Evolutionary conservation across 1,140 invertebrate species (phyloP), one percentile per base, ranked within the genome.

Genomic region (Diachasma alloeum): DNA sequence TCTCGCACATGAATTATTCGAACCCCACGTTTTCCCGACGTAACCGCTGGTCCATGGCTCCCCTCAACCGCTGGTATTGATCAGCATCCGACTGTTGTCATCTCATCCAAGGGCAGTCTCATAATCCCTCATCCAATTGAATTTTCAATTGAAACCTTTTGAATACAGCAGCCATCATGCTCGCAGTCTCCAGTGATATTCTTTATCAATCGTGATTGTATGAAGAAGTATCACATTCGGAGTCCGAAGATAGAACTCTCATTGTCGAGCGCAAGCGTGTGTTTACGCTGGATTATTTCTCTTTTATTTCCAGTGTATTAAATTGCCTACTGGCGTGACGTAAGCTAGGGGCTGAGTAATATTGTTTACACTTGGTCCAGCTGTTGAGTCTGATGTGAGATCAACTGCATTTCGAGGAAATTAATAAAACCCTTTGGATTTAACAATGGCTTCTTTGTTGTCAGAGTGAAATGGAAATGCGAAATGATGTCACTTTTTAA

Each of bases 11-110:
- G 59, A 63, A 31, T 15, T 56, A 56, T 8, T 56, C 10, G 4
- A 31, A 13, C n/a, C 19, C 19, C 53, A 22, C 53, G 53, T 59
- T 19, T 22, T 17, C 17, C 13, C 53, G 24, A 10, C 8, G 59
- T 26, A 44, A 53, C 9, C n/a, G 13, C 67, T 75, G 80, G 77
- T 83, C 74, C 79, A 81, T 56, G 15, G 24, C 70, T 13, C 42
- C 44, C 26, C 48, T 56, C 46, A 1, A 0, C 15, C 31, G 3
- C 19, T 42, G 22, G 80, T 84, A 86, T 86, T 83, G 84, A 86
- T 85, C 83, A 81, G 48, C 53, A 22, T 53, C 76, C 78, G 79
- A 68, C 36, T 68, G 31, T 24, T 80, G 74, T 80, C 31, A 31
- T 31, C 76, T 83, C 81, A 80, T 44, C 56, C 73, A 75, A 78